Base-by-base conservation (phyloP, 30 jellyfish, hydroid and myxozoan genomes). In the Sanderia malayensis region DNA sequence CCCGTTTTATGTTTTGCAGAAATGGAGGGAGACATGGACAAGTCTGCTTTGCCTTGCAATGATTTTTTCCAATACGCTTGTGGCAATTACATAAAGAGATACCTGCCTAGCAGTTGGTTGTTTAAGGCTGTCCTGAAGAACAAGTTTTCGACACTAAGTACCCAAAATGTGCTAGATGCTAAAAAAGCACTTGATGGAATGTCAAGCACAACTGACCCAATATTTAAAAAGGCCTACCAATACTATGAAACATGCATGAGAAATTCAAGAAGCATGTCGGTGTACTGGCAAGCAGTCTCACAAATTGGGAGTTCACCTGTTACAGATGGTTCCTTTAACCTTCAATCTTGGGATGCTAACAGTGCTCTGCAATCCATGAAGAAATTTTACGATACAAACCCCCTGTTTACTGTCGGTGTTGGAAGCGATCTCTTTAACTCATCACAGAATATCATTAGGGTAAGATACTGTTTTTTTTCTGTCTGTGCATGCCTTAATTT, bases 161-260 rank as follows among this genome's bases (percentile, higher is more conserved):
- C 3, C 57, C 7, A 62, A 28, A 62, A 62, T 28, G 17, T 20
- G 9, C 23, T 23, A 22, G 20, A 10, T 10, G 31, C 52, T 20
- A 62, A 62, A 31, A 10, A 25, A 7, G 26, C 52, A 26, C 22
- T 62, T 25, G 74, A 62, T 17, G 52, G 30, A 19, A 7, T 31
- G 52, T n/a, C 74, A 62, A 62, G 29, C n/a, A 62, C 74, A 27
- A 11, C 57, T 2, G 74, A 62, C 55, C 74, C 74, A 11, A 19
- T 62, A 26, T 62, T 62, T 30, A 62, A 62, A 28, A 62, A 23
- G 8, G 74, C 74, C 27, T 11, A 62, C 74, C 26, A 15, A 6
- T 62, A 62, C 25, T 62, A 62, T 25, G 29, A 27, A 23, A 62
- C 34, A 18, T 62, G 74, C 55, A 62, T 62, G 74, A 25, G 21